Conservation (phyloP, 2,113 vertebrate genomes). For the Hippocampus abdominalis region DNA sequence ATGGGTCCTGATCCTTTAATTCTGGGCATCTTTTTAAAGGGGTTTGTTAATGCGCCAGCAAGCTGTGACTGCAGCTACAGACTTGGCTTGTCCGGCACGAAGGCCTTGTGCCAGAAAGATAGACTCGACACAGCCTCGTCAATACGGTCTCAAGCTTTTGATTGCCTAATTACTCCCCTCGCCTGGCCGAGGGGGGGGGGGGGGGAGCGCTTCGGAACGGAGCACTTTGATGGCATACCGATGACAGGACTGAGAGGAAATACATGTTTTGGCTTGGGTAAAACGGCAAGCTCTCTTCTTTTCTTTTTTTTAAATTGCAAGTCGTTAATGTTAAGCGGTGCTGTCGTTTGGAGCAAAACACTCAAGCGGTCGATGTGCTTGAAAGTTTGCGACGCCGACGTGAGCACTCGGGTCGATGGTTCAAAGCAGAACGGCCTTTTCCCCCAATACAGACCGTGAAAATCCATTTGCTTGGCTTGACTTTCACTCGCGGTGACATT, state of each 20-base stretch:
- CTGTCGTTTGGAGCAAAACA: slow-evolving; percentile 8
- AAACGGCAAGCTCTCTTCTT: neutral
- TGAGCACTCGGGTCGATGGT: neutral
- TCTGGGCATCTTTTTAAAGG: slow-evolving; percentile 59
- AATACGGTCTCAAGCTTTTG: slow-evolving; percentile 64
- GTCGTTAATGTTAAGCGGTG: slow-evolving; percentile 20
- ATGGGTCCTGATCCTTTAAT: slow-evolving; percentile 60
- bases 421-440: neutral
- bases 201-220: slow-evolving; percentile 42
- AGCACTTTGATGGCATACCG: slow-evolving; percentile 30
- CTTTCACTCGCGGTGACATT: neutral
- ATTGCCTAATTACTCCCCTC: slow-evolving; percentile 60
- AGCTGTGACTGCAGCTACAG: slow-evolving; percentile 28
- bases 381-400: neutral
- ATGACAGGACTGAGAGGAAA: slow-evolving; percentile 43
- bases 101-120: slow-evolving; percentile 59
- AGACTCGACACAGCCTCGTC: slow-evolving; percentile 59
- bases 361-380: neutral
- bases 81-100: slow-evolving; percentile 46
- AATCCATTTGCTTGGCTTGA: neutral
- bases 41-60: slow-evolving; percentile 48
- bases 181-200: slow-evolving; percentile 41
- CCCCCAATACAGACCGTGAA: neutral
- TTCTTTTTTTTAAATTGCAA: slow-evolving; percentile 28
- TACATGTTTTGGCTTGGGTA: slow-evolving; percentile 21